Conservation (phyloP, 2,113 vertebrate genomes). For the Lagenorhynchus albirostris region DNA sequence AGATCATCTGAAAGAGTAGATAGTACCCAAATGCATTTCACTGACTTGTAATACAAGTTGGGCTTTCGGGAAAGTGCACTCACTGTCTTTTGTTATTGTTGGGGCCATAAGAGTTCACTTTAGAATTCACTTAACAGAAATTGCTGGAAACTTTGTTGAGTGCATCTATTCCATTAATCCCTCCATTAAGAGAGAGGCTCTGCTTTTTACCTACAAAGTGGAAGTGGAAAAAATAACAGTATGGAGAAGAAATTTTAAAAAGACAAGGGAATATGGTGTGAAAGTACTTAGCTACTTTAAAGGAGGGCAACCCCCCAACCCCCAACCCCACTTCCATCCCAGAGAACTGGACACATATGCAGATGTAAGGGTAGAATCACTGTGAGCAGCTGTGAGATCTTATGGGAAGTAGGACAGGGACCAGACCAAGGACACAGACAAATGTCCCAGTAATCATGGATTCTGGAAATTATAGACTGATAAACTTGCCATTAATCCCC, state of each 20-base stretch:
- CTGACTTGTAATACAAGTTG: not conserved
- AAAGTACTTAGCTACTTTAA: not conserved
- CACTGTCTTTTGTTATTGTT: not conserved
- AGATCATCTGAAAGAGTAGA: not conserved
- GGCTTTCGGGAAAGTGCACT: not conserved
- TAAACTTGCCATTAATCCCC: not conserved
- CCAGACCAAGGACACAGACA: not conserved
- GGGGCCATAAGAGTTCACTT: not conserved
- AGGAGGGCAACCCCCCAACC: not conserved
- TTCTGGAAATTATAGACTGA: not conserved
- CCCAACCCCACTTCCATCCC: not conserved
- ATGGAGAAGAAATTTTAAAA: not conserved
- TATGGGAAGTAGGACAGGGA: not conserved
- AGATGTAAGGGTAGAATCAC: not conserved
- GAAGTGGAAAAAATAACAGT: conserved; percentile 44
- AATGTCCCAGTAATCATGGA: not conserved
- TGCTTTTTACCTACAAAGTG: conserved; percentile 2
- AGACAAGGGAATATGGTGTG: not conserved
- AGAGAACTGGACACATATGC: not conserved
- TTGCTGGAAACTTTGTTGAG: conserved; percentile 28
- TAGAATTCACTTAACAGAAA: conserved; percentile 46
- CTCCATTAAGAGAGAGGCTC: conserved; percentile 15
- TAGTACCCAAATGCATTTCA: conserved; percentile 11
- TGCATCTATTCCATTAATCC: conserved; percentile 11
- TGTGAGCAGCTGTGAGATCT: not conserved